Percentiles rank a stretch among this genome's conserved stretches.
phyloP scores from a whole-genome alignment of 23 tunicate species.

The Phallusia fumigata region DNA sequence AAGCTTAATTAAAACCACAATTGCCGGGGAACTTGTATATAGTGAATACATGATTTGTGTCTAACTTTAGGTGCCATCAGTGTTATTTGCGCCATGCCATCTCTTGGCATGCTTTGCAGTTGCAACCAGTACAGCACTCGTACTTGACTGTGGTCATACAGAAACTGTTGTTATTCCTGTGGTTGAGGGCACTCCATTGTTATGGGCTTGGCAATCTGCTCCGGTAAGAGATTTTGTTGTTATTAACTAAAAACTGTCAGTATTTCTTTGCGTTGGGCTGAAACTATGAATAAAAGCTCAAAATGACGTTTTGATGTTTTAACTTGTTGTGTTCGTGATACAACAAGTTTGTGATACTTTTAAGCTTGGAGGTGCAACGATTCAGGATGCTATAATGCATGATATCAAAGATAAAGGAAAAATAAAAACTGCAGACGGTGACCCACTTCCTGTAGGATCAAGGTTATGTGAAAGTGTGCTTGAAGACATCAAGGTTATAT shows the following conservation, averaged over 20 bases:
- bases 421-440: constrained; percentile 21
- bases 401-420: constrained; percentile 51
- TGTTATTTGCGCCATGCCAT: constrained; percentile 83
- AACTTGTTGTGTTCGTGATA: not conserved
- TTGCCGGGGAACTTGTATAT: too few species aligned
- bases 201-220: constrained; percentile 94
- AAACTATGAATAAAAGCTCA: too few species aligned
- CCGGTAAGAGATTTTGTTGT: too few species aligned
- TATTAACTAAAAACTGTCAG: too few species aligned
- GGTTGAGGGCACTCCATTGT: constrained; percentile 67
- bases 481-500: constrained; percentile 81
- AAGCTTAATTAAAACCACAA: too few species aligned
- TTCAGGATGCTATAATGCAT: constrained; percentile 57
- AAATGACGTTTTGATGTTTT: too few species aligned
- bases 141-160: constrained; percentile 65
- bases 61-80: constrained; percentile 65
- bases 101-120: constrained; percentile 80
- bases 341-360: not conserved
- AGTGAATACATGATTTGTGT: not conserved
- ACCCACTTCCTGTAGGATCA: constrained; percentile 23
- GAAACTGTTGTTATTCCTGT: constrained; percentile 77
- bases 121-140: constrained; percentile 71
- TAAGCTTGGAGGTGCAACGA: constrained; percentile 70
- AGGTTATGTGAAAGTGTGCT: constrained; percentile 54
- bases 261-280: too few species aligned